Evolutionary conservation across 2,113 vertebrate genomes (phyloP), one percentile per base, ranked within the genome.

Genomic region (Tiliqua scincoides): DNA sequence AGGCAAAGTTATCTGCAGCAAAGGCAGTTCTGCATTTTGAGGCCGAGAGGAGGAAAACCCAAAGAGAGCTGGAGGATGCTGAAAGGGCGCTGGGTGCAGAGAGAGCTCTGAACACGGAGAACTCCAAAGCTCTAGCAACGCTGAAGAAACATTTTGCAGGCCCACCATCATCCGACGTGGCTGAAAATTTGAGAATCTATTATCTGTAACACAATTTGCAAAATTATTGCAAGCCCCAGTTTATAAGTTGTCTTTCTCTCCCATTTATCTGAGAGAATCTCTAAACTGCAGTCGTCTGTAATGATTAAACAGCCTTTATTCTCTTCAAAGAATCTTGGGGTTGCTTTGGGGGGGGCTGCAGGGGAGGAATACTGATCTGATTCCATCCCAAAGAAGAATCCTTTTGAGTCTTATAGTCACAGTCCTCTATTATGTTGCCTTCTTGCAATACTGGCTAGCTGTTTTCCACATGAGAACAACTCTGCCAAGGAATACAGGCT

Each of bases 61-160:
- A 30, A 14, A 32, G 65, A 0, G 85, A 95, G 37, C 0, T 88
- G 17, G 82, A 87, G 11, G 84, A 67, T 70, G 79, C 85, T 83
- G 91, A 73, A 67, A 83, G 80, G 2, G 90, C 97, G 70, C 89
- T 93, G 21, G 80, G 40, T 15, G n/a, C 14, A 1, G 94, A 94
- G 83, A 93, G 90, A 27, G n/a, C 79, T 27, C 88, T 52, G n/a
- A 87, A 88, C 54, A 78, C 32, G 6, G 87, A 54, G 70, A 93
- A 79, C 37, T 89, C 52, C 4, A 83, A 72, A 77, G 75, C 86
- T 25, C 74, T 94, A 68, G 91, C 94, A n/a, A 35, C 83, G 61
- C 89, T 95, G 4, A 73, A 65, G 5, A 91, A 78, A 2, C 84
- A 82, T 25, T 92, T 86, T 61, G 80, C 85, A 35, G 90, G 76